phyloP scores from a whole-genome alignment of 2,797 vertebrate species.

The Cichlasoma orientale region DNA sequence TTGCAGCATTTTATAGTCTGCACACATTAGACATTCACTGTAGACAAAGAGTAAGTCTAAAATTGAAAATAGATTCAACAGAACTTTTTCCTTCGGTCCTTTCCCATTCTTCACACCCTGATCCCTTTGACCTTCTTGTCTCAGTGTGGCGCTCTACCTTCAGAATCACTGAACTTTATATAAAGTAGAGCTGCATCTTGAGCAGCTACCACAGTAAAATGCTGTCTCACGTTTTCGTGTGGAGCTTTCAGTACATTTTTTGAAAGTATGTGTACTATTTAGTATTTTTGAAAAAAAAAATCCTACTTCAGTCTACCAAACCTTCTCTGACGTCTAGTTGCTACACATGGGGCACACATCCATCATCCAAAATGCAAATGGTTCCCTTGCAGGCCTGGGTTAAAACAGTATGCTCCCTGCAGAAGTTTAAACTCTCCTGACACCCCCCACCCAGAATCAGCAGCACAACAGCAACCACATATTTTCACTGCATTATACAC shows the following conservation, averaged over 20 bases:
- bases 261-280: not conserved
- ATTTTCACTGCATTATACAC: not conserved
- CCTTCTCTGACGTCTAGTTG: not conserved
- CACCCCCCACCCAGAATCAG: not conserved
- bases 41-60: not conserved
- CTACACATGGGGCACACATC: not conserved
- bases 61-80: not conserved
- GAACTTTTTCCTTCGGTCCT: not conserved
- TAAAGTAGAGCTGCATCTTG: not conserved
- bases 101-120: not conserved
- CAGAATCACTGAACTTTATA: not conserved
- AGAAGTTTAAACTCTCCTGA: not conserved
- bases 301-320: not conserved
- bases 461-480: not conserved
- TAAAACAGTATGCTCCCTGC: not conserved
- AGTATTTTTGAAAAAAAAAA: too few species aligned
- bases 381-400: slow-evolving; percentile 7
- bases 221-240: not conserved
- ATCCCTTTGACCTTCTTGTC: not conserved
- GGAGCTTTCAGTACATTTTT: not conserved
- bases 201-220: not conserved
- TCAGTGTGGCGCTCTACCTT: not conserved
- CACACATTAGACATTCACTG: not conserved
- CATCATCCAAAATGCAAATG: slow-evolving; percentile 12
- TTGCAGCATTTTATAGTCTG: not conserved